Conservation (phyloP, 1,140 invertebrate species). For the Parapsyche elsis region DNA sequence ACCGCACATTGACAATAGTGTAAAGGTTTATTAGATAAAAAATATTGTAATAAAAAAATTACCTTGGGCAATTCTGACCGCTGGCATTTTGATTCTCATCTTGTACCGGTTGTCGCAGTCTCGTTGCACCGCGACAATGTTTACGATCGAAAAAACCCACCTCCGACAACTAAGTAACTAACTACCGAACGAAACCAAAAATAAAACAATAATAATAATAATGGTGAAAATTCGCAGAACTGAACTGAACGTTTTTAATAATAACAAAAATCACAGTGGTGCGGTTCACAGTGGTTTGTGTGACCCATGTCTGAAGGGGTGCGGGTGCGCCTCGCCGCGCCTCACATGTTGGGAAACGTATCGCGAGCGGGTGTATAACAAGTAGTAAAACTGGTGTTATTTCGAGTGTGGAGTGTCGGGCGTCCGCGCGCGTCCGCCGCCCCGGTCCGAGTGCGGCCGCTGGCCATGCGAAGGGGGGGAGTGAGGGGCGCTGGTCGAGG, state of each 20-base stretch:
- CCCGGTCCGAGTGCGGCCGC: slow-evolving; percentile 67
- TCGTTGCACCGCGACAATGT: background rate
- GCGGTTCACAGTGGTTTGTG: background rate
- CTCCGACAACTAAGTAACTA: background rate
- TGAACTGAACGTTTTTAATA: background rate
- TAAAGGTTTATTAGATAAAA: no score
- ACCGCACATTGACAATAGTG: no score
- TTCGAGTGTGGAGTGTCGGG: slow-evolving; percentile 60
- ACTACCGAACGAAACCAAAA: background rate
- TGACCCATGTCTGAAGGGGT: background rate
- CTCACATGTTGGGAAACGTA: background rate
- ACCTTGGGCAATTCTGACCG: slow-evolving; percentile 94
- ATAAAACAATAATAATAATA: background rate
- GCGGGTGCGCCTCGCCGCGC: slow-evolving; percentile 10
- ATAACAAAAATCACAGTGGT: background rate
- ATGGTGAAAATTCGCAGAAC: background rate
- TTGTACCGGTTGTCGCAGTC: slow-evolving; percentile 65
- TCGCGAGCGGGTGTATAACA: no score
- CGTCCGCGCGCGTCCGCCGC: slow-evolving; percentile 68
- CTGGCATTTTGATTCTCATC: slow-evolving; percentile 97
- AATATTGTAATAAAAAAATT: slow-evolving; percentile 55
- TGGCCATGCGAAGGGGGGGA: background rate
- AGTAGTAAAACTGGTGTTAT: no score
- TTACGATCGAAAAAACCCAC: background rate
- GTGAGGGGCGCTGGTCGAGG: slow-evolving; percentile 56